phyloP scores from a whole-genome alignment of 2,113 vertebrate species.

The Mesoclemmys tuberculata region DNA sequence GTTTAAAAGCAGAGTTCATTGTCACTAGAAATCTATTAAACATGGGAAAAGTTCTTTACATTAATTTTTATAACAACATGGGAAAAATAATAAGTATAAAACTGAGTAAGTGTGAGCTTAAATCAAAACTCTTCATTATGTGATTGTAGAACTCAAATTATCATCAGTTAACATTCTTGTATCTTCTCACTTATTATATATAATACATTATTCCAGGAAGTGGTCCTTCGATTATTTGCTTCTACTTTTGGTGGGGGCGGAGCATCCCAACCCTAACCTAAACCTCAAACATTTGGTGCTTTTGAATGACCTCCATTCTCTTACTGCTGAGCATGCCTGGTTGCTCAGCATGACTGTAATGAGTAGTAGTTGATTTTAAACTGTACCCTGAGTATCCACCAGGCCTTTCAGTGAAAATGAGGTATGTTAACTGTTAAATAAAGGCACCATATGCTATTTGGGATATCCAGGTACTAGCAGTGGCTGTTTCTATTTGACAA shows the following conservation, averaged over 20 bases:
- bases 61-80: background rate
- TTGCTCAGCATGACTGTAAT: background rate
- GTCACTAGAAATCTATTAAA: background rate
- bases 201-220: background rate
- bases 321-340: background rate
- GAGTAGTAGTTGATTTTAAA: background rate
- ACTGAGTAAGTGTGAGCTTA: background rate
- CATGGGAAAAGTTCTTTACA: background rate
- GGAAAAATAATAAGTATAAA: background rate
- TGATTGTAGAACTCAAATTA: background rate
- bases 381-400: background rate
- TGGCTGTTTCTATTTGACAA: background rate
- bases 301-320: background rate
- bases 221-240: background rate
- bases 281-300: background rate
- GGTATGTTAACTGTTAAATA: background rate
- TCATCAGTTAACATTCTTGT: background rate
- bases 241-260: background rate
- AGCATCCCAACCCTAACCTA: background rate
- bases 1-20: background rate
- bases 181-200: background rate
- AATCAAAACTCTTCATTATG: background rate
- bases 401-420: background rate
- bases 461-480: background rate
- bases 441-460: background rate